phyloP scores from a whole-genome alignment of 2,888 invertebrate species.

The Sinhomidia bicolor region DNA sequence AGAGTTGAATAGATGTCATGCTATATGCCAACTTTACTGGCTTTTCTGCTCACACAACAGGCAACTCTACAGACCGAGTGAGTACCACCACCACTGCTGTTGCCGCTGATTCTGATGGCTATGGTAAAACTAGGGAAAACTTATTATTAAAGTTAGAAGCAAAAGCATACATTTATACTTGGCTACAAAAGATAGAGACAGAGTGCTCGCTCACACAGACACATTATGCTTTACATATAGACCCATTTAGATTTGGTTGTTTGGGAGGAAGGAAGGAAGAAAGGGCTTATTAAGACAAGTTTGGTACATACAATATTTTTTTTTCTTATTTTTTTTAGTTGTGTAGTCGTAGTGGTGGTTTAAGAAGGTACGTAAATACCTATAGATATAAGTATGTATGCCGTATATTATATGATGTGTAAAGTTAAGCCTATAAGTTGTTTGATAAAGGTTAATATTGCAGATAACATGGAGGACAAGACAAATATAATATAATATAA shows the following conservation, averaged over 20 bases:
- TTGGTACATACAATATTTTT: neutral
- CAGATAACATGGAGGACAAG: conserved; percentile 11
- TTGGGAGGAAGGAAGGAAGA: conserved; percentile 14
- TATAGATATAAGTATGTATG: neutral
- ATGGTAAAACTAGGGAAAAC: conserved; percentile 63
- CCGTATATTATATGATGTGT: too few relatives aligned
- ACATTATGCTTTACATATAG: conserved; percentile 34
- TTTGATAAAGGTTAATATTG: conserved; percentile 11
- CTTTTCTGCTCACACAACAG: conserved; percentile 38
- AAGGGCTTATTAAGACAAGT: conserved; percentile 44
- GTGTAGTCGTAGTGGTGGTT: neutral
- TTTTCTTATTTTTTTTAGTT: neutral
- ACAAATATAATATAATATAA: conserved; percentile 19
- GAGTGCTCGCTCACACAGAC: neutral
- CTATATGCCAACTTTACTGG: conserved; percentile 51
- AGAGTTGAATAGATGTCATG: conserved; percentile 60
- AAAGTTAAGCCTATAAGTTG: neutral
- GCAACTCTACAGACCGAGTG: conserved; percentile 20
- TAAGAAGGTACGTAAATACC: neutral
- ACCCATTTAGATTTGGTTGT: conserved; percentile 34
- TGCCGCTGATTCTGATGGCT: conserved; percentile 69
- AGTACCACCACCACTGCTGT: conserved; percentile 38
- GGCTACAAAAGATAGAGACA: neutral
- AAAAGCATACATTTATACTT: conserved; percentile 24
- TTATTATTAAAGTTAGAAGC: conserved; percentile 50